Evolutionary conservation across 2,888 invertebrate species (phyloP), one percentile per base, ranked within the genome.

Genomic region (Apomyelois bistriatella): DNA sequence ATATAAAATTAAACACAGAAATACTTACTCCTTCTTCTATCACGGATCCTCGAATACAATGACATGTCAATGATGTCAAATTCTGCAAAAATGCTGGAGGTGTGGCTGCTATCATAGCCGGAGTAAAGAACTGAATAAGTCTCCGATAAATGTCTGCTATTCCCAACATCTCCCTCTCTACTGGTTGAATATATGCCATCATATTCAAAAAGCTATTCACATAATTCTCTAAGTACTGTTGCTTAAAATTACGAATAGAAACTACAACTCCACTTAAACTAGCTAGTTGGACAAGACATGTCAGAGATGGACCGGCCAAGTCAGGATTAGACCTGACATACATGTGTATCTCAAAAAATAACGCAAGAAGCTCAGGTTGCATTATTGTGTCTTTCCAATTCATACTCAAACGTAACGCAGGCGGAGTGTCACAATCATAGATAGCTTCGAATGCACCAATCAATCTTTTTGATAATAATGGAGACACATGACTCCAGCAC

Each of bases 271-370:
- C 90, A 56, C 87, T 87, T 16, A 90, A 69, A 66, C 89, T 88
- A 5, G 89, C 90, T 54, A 98, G 83, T 75, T 97, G 97, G 8
- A 95, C 94, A 43, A 98, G 87, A 79, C 97, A 97, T 51, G 93
- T 95, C 54, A 97, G 82, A 0, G 96, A 94, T 58, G 95, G 95
- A 73, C 94, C 94, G 7, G 95, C 93, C 65, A 97, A 87, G 42
- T 94, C 93, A 16, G 94, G 93, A 72, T 94, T 93, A 42, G 93
- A 92, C 46, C 97, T 91, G 4, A 97, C 94, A 85, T 95, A 95
- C 92, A 94, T 93, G 79, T 97, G 97, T 35, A 95, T 89, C 74
- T 94, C 94, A 74, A 96, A 97, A 85, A 97, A 95, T 37, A 97
- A 79, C n/a, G 94, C 92, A 47, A 96, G 78, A 12, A 97, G 85